Evolutionary conservation across 2,113 vertebrate genomes (phyloP).

Genomic region (Telmatochromis sp.): DNA sequence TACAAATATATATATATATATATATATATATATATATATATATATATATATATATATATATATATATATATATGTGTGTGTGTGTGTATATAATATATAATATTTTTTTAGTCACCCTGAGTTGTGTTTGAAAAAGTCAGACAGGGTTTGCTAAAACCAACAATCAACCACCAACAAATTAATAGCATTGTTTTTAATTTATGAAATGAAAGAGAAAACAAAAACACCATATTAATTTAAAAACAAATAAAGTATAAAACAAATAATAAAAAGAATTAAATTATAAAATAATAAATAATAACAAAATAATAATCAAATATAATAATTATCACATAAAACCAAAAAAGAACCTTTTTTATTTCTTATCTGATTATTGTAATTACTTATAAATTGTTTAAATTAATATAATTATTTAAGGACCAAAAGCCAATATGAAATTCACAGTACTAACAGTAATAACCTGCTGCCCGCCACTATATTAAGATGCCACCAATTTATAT

Average conservation of each 20-base stretch:
- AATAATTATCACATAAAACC: background rate
- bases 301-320: background rate
- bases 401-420: background rate
- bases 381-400: background rate
- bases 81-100: no score
- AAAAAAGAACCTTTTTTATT: background rate
- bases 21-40: no score
- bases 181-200: background rate
- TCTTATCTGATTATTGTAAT: background rate
- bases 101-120: background rate
- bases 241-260: background rate
- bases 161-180: background rate
- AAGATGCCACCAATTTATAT: background rate
- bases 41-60: no score
- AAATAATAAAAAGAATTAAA: background rate
- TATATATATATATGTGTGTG: no score
- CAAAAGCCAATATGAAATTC: accelerated
- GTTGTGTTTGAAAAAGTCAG: background rate
- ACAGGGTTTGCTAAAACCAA: background rate
- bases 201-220: background rate
- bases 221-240: background rate
- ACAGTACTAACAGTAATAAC: background rate
- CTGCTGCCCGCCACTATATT: background rate
- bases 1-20: no score
- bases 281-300: background rate